phyloP scores from a whole-genome alignment of 2,797 vertebrate genomes.

The Leuciscus waleckii region DNA sequence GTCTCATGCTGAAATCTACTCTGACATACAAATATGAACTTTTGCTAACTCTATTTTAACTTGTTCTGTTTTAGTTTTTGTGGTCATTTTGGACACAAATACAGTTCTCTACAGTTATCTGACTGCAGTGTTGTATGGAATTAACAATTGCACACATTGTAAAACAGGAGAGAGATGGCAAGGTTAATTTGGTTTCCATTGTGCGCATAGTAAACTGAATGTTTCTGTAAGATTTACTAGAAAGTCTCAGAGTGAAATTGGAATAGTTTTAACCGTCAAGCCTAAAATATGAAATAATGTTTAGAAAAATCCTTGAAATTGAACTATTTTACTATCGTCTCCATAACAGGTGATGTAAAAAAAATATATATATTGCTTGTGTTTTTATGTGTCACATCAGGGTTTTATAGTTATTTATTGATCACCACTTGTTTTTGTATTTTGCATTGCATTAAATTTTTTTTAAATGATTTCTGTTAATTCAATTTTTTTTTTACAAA shows the following conservation, averaged over 20 bases:
- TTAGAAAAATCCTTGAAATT: not conserved
- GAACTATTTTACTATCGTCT: not conserved
- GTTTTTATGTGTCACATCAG: not conserved
- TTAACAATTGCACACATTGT: not conserved
- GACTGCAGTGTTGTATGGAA: not conserved
- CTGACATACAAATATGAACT: constrained; percentile 68
- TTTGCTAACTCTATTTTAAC: constrained; percentile 56
- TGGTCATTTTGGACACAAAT: constrained; percentile 1
- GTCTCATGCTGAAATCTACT: constrained; percentile 55
- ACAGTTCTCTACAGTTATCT: not conserved
- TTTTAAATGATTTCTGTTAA: not conserved
- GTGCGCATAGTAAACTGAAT: not conserved
- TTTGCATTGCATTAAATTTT: not conserved
- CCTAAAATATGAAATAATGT: not conserved
- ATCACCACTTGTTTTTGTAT: not conserved
- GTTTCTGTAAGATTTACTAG: not conserved
- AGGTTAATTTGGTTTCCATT: constrained; percentile 18
- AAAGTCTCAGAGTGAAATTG: not conserved
- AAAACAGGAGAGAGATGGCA: constrained; percentile 17
- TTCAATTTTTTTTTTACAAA: not conserved
- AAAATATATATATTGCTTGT: not conserved
- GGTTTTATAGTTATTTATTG: not conserved
- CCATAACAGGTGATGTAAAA: not conserved
- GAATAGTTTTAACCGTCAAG: not conserved
- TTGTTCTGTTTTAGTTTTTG: constrained; percentile 35